phyloP scores from a whole-genome alignment of 2,113 vertebrate species.

The Cinclus mexicanus region DNA sequence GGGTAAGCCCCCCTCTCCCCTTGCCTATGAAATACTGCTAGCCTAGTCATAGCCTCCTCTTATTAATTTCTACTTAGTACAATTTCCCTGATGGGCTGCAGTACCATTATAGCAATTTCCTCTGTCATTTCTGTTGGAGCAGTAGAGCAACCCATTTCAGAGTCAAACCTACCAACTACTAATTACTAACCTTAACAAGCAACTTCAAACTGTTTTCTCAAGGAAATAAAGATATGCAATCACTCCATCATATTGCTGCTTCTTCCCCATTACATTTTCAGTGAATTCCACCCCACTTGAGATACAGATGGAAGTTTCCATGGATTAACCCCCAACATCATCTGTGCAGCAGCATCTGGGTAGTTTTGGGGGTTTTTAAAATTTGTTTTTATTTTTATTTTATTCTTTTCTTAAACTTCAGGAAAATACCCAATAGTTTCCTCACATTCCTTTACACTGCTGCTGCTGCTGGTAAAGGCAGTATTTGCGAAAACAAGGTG shows the following conservation, averaged over 20 bases:
- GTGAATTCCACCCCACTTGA: not conserved
- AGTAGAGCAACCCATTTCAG: not conserved
- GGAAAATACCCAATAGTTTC: not conserved
- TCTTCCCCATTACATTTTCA: not conserved
- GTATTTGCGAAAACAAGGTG: not conserved
- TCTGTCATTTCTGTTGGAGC: not conserved
- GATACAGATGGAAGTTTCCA: not conserved
- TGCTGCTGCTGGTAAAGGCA: not conserved
- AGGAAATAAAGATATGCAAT: not conserved
- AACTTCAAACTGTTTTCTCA: not conserved
- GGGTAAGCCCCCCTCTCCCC: rapidly evolving
- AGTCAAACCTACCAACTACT: not conserved
- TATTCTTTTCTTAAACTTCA: not conserved
- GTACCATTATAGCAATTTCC: not conserved
- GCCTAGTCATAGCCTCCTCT: not conserved
- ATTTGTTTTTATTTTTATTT: not conserved
- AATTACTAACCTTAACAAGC: not conserved
- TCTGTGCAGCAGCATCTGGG: not conserved
- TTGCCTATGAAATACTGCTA: not conserved
- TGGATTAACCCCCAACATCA: not conserved
- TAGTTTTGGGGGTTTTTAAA: not conserved
- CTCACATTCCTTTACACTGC: not conserved
- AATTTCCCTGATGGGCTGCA: not conserved
- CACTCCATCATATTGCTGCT: not conserved
- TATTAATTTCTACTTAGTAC: not conserved